Conservation (phyloP, 2,113 vertebrate species). For the Blennius ocellaris region DNA sequence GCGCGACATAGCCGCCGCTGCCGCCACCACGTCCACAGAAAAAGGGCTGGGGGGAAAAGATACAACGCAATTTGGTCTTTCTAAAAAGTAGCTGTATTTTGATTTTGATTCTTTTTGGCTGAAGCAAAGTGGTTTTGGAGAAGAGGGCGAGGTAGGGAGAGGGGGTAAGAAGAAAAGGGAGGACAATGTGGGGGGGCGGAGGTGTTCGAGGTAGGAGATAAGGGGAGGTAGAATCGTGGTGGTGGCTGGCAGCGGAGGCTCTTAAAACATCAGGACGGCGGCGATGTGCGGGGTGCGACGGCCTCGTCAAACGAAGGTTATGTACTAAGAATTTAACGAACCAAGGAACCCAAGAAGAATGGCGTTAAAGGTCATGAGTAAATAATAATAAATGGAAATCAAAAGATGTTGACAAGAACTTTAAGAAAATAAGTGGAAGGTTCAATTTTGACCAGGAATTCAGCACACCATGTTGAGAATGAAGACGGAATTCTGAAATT, state of each 20-base stretch:
- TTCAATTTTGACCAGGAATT: too few species aligned
- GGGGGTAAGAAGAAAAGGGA: not conserved
- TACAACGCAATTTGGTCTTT: slow-evolving; percentile 82
- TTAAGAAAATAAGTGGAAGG: too few species aligned
- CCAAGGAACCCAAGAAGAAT: too few species aligned
- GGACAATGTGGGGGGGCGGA: not conserved
- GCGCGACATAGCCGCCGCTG: not conserved
- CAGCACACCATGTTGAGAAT: too few species aligned
- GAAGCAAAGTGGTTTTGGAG: slow-evolving; percentile 76
- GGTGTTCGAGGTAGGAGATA: not conserved
- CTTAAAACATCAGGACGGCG: slow-evolving; percentile 15
- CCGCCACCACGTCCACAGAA: slow-evolving; percentile 58
- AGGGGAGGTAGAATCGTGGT: slow-evolving; percentile 38
- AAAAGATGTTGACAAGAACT: too few species aligned
- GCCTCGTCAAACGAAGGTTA: not conserved
- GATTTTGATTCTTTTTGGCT: slow-evolving; percentile 80
- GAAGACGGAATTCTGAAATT: too few species aligned
- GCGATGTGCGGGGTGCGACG: too few species aligned
- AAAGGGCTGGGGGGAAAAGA: slow-evolving; percentile 63
- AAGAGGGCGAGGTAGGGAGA: slow-evolving; percentile 20
- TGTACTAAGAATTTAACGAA: not conserved
- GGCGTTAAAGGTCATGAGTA: too few species aligned
- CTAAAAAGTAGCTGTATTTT: slow-evolving; percentile 84
- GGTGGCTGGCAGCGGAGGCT: slow-evolving; percentile 33
- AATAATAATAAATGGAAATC: too few species aligned